Evolutionary conservation across 1,140 invertebrate genomes (phyloP).

Genomic region (Ptiloglossa arizonensis): DNA sequence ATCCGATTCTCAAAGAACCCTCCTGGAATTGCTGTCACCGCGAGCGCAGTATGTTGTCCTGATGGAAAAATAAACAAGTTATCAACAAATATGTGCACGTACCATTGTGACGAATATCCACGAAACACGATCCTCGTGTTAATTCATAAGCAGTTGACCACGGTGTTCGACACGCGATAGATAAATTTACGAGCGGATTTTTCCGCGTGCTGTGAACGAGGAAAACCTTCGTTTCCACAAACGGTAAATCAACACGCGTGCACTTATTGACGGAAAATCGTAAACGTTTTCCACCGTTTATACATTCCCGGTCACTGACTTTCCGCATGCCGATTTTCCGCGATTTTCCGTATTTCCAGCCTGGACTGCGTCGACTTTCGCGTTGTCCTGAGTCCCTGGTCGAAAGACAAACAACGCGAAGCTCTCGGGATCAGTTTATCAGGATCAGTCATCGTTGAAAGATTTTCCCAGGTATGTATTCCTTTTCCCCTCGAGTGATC

Average conservation of each 20-base stretch:
- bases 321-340: constrained; percentile 43
- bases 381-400: constrained; percentile 29
- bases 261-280: constrained; percentile 22
- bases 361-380: neutral
- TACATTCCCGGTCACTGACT: constrained; percentile 37
- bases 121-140: neutral
- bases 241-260: neutral
- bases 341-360: constrained; percentile 44
- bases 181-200: neutral
- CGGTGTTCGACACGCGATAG: neutral
- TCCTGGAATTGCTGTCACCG: neutral
- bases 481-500: neutral
- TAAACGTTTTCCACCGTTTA: constrained; percentile 38
- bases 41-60: neutral
- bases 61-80: neutral
- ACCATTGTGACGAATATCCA: neutral
- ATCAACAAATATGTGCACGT: neutral
- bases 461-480: neutral
- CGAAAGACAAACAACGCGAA: constrained; percentile 16
- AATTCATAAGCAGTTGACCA: too few relatives aligned
- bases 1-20: neutral
- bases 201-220: neutral
- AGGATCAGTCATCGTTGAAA: neutral
- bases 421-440: neutral
- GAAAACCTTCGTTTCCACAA: neutral